A percentile compares a stretch with the other conserved stretches of the same genome.
Conservation (phyloP, 1,140 invertebrate genomes). For the Akabosia matsudoensis region DNA sequence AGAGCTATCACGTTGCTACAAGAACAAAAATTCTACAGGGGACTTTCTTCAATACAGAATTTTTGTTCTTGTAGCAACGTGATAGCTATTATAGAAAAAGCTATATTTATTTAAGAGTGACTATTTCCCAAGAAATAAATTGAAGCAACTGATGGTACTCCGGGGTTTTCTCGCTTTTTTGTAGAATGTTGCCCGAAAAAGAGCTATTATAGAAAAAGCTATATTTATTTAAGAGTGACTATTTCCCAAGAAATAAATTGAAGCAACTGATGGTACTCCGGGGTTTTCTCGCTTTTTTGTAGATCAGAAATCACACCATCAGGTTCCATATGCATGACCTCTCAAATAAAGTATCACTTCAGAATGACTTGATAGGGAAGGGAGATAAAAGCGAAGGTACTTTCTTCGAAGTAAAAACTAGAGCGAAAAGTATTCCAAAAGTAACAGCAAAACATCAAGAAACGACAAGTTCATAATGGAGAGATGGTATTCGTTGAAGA, state of each 20-base stretch:
- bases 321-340: constrained; percentile 20
- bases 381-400: neutral
- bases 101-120: neutral
- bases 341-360: constrained; percentile 24
- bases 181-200: neutral
- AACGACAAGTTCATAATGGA: constrained; percentile 5
- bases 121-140: neutral
- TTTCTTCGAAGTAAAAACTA: neutral
- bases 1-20: too few species aligned
- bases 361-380: constrained; percentile 17
- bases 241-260: neutral
- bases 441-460: neutral
- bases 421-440: neutral
- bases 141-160: neutral
- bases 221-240: neutral
- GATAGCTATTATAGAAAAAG: neutral
- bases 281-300: neutral
- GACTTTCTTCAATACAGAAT: too few species aligned
- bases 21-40: too few species aligned
- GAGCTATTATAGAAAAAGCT: neutral
- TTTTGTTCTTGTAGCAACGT: too few species aligned
- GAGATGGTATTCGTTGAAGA: neutral
- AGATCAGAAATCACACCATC: constrained; percentile 21
- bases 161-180: neutral
- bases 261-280: neutral